phyloP scores from a whole-genome alignment of 2,113 vertebrate species.

The Sardina pilchardus region DNA sequence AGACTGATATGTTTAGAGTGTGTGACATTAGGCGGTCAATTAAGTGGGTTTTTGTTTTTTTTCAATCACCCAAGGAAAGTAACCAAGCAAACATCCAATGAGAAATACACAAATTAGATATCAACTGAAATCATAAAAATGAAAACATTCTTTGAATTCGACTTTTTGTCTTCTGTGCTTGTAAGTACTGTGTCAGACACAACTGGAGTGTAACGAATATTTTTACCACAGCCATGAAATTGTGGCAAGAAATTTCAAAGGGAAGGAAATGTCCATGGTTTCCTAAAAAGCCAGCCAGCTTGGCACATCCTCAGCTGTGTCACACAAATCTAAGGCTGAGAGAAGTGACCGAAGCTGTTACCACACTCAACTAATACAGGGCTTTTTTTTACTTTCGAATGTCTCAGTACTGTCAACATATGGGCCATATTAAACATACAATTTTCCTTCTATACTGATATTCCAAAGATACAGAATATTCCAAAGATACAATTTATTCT shows the following conservation, averaged over 20 bases:
- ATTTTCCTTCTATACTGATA: too few relatives aligned
- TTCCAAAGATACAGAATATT: too few relatives aligned
- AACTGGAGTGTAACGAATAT: background rate
- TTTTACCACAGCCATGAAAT: background rate
- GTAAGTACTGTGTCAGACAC: background rate
- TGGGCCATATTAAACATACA: too few relatives aligned
- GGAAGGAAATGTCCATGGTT: background rate
- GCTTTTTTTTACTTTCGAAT: too few relatives aligned
- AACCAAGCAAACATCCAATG: too few relatives aligned
- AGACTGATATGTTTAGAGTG: background rate
- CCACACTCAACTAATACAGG: too few relatives aligned
- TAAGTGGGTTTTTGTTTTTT: too few relatives aligned
- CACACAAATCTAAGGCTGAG: background rate
- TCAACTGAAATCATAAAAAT: background rate
- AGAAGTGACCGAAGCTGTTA: background rate
- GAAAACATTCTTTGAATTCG: background rate
- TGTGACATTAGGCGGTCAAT: background rate
- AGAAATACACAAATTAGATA: background rate
- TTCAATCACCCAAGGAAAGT: too few relatives aligned
- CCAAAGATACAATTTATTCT: too few relatives aligned
- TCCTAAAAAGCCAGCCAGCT: background rate
- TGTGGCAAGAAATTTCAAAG: too few relatives aligned
- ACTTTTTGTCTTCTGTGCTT: background rate
- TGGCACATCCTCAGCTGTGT: background rate
- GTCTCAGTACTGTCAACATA: background rate